phyloP scores from a whole-genome alignment of 1,140 invertebrate species.

The Lycorma delicatula region DNA sequence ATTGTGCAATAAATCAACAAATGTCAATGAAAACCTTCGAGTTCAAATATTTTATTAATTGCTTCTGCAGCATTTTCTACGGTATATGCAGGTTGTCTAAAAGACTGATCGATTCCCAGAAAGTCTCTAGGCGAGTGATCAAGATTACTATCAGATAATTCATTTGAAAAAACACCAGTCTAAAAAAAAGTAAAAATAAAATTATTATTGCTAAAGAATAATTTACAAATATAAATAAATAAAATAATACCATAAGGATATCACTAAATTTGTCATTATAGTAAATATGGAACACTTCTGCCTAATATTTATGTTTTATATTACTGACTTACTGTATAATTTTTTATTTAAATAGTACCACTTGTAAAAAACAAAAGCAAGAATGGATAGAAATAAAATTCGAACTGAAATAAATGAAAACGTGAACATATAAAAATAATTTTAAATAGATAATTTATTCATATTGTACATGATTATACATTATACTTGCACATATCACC shows the following conservation, averaged over 20 bases:
- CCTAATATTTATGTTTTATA: neutral
- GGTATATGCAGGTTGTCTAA: slow-evolving; percentile 42
- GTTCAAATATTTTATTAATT: slow-evolving; percentile 44
- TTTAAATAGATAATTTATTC: too few species aligned
- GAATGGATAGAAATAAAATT: too few species aligned
- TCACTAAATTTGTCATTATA: neutral
- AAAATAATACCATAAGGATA: neutral
- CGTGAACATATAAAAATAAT: too few species aligned
- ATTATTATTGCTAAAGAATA: neutral
- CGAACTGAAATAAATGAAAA: too few species aligned
- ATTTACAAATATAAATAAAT: neutral
- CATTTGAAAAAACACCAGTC: slow-evolving; percentile 39
- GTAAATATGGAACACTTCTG: neutral
- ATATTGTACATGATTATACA: too few species aligned
- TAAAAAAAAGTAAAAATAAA: slow-evolving; percentile 21
- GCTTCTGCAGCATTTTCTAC: slow-evolving; percentile 45
- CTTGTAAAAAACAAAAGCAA: too few species aligned
- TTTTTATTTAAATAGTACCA: neutral
- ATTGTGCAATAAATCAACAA: neutral
- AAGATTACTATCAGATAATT: slow-evolving; percentile 29
- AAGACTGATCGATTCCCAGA: slow-evolving; percentile 42
- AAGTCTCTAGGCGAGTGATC: slow-evolving; percentile 43
- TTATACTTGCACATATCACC: too few species aligned
- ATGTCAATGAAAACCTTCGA: slow-evolving; percentile 37
- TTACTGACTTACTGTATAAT: neutral